Conservation (phyloP, 1,140 invertebrate genomes). For the Lanistes nyassanus region DNA sequence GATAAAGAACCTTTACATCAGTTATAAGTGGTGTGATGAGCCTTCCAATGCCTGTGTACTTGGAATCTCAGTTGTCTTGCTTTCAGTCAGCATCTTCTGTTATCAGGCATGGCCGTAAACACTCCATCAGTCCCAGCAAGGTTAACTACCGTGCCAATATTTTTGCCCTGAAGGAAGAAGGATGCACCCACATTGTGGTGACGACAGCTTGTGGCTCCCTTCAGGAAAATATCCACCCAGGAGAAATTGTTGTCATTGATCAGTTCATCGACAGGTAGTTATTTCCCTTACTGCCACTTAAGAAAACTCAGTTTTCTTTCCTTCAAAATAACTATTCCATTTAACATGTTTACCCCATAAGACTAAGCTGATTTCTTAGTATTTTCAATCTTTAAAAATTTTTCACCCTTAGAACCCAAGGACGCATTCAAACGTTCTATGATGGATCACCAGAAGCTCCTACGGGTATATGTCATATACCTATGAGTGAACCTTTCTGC, state of each 20-base stretch:
- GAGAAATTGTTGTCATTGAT: conserved; percentile 89
- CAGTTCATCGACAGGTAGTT: conserved; percentile 89
- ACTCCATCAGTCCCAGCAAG: conserved; percentile 81
- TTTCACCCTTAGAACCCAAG: conserved; percentile 68
- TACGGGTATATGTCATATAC: conserved; percentile 88
- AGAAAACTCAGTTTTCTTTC: no score
- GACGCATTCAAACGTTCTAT: conserved; percentile 87
- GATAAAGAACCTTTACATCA: no score
- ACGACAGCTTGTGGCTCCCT: conserved; percentile 94
- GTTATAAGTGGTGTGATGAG: background rate
- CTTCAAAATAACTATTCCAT: no score
- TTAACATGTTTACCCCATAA: background rate
- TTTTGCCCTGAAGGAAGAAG: conserved; percentile 87
- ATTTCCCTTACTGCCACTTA: no score
- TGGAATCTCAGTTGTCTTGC: background rate
- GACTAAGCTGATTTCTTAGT: background rate
- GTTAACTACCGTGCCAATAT: conserved; percentile 98
- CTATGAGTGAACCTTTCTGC: conserved; percentile 91
- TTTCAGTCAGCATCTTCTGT: background rate
- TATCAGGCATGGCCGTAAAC: conserved; percentile 85
- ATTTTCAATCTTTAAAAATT: background rate
- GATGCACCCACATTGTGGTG: conserved; percentile 92
- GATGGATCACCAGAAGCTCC: conserved; percentile 76
- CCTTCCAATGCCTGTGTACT: background rate
- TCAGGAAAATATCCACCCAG: conserved; percentile 85